Evolutionary conservation across 2,113 vertebrate species (phyloP).

Genomic region (Bothrops jararaca): DNA sequence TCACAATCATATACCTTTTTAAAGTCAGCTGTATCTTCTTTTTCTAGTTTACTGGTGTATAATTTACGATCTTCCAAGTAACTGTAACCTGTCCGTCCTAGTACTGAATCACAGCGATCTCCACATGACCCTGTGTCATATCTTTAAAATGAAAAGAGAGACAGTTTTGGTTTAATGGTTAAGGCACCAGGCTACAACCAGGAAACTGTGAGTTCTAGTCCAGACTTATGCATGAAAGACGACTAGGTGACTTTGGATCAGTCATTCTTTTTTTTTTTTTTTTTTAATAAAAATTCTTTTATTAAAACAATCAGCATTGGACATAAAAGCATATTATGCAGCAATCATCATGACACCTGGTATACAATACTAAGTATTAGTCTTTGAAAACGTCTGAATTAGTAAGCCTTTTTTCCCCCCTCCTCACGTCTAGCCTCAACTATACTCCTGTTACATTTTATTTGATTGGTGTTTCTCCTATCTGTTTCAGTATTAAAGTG

Average conservation of each 20-base stretch:
- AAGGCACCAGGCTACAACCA: background rate
- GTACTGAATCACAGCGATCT: constrained; percentile 80
- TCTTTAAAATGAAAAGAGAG: constrained; percentile 62
- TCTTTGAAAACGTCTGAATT: too few relatives aligned
- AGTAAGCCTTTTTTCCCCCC: too few relatives aligned
- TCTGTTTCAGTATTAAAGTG: too few relatives aligned
- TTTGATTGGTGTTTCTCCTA: too few relatives aligned
- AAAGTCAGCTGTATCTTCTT: constrained; percentile 91
- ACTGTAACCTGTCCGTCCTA: constrained; percentile 73
- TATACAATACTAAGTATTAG: too few relatives aligned
- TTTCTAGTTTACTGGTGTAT: constrained; percentile 84
- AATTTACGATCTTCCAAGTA: constrained; percentile 84
- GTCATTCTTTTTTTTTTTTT: too few relatives aligned
- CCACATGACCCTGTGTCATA: constrained; percentile 75
- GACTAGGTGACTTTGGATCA: background rate
- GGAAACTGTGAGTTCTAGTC: background rate
- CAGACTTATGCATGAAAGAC: background rate
- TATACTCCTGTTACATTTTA: too few relatives aligned
- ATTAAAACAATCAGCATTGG: too few relatives aligned
- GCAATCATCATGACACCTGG: too few relatives aligned
- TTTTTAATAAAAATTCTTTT: too few relatives aligned
- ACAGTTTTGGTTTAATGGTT: background rate
- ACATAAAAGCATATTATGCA: too few relatives aligned
- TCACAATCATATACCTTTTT: constrained; percentile 84
- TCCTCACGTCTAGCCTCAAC: too few relatives aligned